Conservation (phyloP, 2,113 vertebrate genomes). For the Podarcis muralis region DNA sequence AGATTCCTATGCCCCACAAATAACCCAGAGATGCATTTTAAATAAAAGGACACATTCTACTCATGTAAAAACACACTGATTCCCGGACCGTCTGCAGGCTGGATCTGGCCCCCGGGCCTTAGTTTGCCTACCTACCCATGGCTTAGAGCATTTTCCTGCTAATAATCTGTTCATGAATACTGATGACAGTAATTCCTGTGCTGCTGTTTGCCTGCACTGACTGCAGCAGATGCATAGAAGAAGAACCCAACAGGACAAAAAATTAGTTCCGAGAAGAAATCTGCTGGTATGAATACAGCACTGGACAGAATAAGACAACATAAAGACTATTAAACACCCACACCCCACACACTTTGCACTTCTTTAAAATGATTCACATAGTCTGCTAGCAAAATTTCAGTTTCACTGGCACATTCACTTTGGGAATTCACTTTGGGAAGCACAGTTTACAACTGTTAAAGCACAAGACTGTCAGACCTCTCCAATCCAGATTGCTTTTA, state of each 20-base stretch:
- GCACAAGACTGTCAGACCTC: not conserved
- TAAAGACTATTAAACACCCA: not conserved
- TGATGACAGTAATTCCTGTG: not conserved
- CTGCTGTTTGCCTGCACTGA: not conserved
- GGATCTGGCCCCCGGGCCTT: too few relatives aligned
- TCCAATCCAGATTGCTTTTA: not conserved
- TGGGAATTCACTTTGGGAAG: not conserved
- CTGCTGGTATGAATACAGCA: not conserved
- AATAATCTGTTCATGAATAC: not conserved
- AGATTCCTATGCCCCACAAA: too few relatives aligned
- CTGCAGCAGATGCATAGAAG: not conserved
- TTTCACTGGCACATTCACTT: not conserved
- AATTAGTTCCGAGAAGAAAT: not conserved
- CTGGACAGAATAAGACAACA: not conserved
- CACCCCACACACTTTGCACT: slow-evolving; percentile 1
- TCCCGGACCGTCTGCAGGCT: fast-evolving
- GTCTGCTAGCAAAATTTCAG: fast-evolving
- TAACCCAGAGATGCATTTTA: too few relatives aligned
- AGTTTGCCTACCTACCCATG: too few relatives aligned
- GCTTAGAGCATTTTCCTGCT: not conserved
- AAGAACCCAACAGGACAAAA: not conserved
- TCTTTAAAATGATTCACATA: not conserved
- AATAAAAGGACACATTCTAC: too few relatives aligned
- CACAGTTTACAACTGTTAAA: not conserved
- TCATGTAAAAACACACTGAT: too few relatives aligned